Percentiles rank a stretch among this genome's conserved stretches.
Conservation (phyloP, 2,888 invertebrate species). For the Nephrotoma guestfalica region DNA sequence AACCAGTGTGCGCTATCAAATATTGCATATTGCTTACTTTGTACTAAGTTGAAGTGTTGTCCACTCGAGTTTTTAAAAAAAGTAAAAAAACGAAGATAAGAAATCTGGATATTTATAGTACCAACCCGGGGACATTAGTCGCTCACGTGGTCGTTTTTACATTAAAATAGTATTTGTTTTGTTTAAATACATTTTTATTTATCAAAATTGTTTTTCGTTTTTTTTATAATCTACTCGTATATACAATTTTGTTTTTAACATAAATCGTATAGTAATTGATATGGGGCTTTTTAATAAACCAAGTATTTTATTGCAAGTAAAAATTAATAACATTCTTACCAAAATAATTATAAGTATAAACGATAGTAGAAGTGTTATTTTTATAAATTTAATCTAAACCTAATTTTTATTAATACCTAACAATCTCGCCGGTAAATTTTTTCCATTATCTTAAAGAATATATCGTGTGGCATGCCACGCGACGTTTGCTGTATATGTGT, state of each 20-base stretch:
- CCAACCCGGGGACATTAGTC: background rate
- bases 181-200: background rate
- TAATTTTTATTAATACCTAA: constrained; percentile 21
- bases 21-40: background rate
- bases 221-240: background rate
- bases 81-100: background rate
- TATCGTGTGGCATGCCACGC: constrained; percentile 60
- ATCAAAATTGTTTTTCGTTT: background rate
- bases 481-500: constrained; percentile 76
- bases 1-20: no score
- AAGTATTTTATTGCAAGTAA: background rate
- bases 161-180: background rate
- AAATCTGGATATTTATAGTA: background rate
- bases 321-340: background rate
- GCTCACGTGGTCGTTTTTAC: background rate
- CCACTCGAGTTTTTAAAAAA: background rate
- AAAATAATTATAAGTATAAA: background rate
- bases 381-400: background rate
- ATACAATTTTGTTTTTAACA: background rate
- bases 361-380: background rate
- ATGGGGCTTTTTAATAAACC: background rate
- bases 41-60: background rate
- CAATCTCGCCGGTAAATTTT: constrained; percentile 62
- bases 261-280: background rate
- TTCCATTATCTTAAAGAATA: constrained; percentile 69